Evolutionary conservation across 1,140 invertebrate species (phyloP).

Genomic region (Drosophila athabasca): DNA sequence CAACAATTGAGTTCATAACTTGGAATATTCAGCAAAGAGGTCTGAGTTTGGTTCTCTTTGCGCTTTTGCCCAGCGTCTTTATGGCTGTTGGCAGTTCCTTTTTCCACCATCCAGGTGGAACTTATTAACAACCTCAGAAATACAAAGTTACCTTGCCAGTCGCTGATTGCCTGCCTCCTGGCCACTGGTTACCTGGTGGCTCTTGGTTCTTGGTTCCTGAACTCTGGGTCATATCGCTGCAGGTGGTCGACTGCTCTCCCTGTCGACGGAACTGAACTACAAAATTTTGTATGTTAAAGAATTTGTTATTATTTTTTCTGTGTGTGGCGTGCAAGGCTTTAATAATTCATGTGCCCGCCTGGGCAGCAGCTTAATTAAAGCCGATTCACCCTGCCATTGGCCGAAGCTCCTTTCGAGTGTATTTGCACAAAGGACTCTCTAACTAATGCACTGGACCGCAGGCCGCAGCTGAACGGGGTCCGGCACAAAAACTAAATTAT

Average conservation of each 20-base stretch:
- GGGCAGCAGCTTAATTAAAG: slow-evolving; percentile 65
- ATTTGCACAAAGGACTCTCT: slow-evolving; percentile 47
- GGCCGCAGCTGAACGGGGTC: slow-evolving; percentile 52
- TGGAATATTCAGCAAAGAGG: slow-evolving; percentile 40
- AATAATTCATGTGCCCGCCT: slow-evolving; percentile 52
- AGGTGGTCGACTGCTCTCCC: slow-evolving; percentile 3
- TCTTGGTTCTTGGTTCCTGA: too few species aligned
- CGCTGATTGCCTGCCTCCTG: slow-evolving; percentile 42
- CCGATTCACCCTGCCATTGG: slow-evolving; percentile 14
- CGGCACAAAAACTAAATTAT: slow-evolving; percentile 73
- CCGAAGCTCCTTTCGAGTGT: slow-evolving; percentile 8
- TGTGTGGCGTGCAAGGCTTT: slow-evolving; percentile 53
- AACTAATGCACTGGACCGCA: slow-evolving; percentile 65
- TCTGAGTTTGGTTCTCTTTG: not conserved
- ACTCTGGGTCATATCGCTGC: not conserved
- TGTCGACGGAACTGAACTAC: slow-evolving; percentile 48
- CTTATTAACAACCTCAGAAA: slow-evolving; percentile 70
- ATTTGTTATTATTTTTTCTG: slow-evolving; percentile 53
- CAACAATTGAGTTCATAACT: slow-evolving; percentile 47
- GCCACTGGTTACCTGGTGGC: not conserved
- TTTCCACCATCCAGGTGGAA: slow-evolving; percentile 17
- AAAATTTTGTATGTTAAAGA: slow-evolving; percentile 45
- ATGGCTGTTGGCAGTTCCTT: slow-evolving; percentile 16
- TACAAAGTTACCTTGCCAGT: slow-evolving; percentile 60
- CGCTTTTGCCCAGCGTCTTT: slow-evolving; percentile 29